Evolutionary conservation across 1,140 invertebrate genomes (phyloP), one percentile per base, ranked within the genome.

Genomic region (Drosophila athabasca): DNA sequence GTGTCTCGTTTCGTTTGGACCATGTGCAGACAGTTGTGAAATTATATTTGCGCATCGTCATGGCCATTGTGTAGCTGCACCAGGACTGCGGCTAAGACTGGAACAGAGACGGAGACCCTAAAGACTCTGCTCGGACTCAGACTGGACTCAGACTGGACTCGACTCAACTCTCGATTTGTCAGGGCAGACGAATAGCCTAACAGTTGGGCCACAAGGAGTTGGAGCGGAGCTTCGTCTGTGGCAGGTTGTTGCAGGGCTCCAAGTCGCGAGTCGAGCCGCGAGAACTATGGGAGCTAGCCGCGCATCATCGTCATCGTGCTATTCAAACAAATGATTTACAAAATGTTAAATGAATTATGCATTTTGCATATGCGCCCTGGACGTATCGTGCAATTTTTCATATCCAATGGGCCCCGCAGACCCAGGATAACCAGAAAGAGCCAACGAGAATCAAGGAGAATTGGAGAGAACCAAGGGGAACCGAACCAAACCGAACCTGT

Each of bases 291-390:
- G 54, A 62, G 51, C 67, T 62, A 58, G 54, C 66, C 53, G 65
- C 45, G 57, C 74, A 82, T 87, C 82, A 60, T 74, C 83, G 75
- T 87, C 83, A 88, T 88, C 83, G 84, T 88, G 82, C 87, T 90
- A 90, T 90, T 90, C 87, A 82, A 90, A 90, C 87, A 90, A 90
- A 90, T 90, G 81, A 90, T 90, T 87, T 90, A 90, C 87, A 90
- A 90, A 90, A 90, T 90, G 87, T 87, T 90, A 90, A 90, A 90
- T 90, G 87, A 90, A 90, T 90, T 90, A 90, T 90, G 87, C 76
- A 87, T 90, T 90, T 79, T 83, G 78, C 87, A 85, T 87, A 87
- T 90, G 81, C 64, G 70, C 53, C 71, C 88, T 69, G 71, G 72
- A 76, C 52, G 61, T 31, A 62, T 85, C 62, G 66, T 75, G 82